Percentiles rank a stretch among this genome's conserved stretches.
Evolutionary conservation across 2,888 invertebrate genomes (phyloP).

Genomic region (Rhogogaster chlorosoma): DNA sequence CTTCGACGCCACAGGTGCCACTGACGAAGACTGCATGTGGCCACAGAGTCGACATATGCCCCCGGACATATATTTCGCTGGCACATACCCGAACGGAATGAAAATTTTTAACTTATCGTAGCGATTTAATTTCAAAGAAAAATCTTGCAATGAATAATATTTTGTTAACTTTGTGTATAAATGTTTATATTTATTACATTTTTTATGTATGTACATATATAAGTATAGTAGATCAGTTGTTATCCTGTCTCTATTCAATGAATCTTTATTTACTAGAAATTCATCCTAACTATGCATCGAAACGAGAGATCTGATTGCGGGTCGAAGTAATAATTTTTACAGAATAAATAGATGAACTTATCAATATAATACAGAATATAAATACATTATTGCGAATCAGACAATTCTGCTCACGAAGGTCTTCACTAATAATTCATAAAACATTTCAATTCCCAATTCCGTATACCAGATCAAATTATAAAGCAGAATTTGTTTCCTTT

Average conservation of each 20-base stretch:
- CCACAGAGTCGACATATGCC: no score
- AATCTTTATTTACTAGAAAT: neutral
- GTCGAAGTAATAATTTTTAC: neutral
- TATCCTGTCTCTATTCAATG: neutral
- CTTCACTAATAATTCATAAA: neutral
- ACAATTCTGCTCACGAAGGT: neutral
- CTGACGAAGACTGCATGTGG: no score
- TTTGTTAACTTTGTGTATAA: neutral
- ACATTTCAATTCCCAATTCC: neutral
- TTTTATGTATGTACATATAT: neutral
- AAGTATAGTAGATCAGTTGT: neutral
- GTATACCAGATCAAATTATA: neutral
- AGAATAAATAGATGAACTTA: neutral
- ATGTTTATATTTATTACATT: conserved; percentile 21
- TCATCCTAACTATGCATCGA: neutral
- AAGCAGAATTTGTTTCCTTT: neutral
- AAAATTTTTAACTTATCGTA: no score
- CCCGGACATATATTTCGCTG: no score
- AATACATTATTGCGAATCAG: neutral
- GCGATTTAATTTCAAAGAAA: neutral
- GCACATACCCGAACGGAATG: no score
- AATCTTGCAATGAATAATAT: neutral
- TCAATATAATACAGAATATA: neutral
- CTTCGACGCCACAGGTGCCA: no score
- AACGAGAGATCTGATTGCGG: neutral